These are phyloP conservation scores for Agonum fuliginosum DNA, from an alignment of 2,888 invertebrate genomes.

Conservation along the genomic window DNA sequence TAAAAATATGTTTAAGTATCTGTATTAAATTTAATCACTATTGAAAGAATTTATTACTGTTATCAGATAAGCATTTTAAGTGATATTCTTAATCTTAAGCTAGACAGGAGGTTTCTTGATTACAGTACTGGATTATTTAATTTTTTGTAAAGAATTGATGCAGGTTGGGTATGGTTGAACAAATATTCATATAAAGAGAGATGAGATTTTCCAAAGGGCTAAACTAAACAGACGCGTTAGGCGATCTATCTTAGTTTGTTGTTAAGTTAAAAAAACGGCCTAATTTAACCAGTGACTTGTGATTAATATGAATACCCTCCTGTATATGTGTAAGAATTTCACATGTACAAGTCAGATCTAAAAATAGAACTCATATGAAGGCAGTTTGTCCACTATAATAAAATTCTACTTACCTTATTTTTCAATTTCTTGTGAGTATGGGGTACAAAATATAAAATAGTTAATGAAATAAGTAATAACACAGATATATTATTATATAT, in stretches of 20 bases:
- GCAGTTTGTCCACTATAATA: conserved; percentile 44
- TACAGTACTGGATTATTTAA: too few species aligned
- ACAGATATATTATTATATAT: conserved; percentile 53
- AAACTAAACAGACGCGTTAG: too few species aligned
- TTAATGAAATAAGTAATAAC: conserved; percentile 31
- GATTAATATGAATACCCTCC: conserved; percentile 53
- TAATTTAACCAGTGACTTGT: conserved; percentile 50
- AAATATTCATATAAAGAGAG: neutral
- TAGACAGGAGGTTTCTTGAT: neutral
- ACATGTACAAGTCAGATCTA: conserved; percentile 54
- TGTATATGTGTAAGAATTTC: conserved; percentile 37
- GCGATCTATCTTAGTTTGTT: conserved; percentile 1
- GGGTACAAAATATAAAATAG: conserved; percentile 56
- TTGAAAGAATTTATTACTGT: neutral
- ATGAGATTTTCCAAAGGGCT: too few species aligned
- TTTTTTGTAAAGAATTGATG: neutral
- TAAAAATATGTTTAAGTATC: neutral
- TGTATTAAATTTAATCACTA: neutral
- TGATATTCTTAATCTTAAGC: conserved; percentile 1
- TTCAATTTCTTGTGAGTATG: conserved; percentile 46
- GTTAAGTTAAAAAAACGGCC: conserved; percentile 43
- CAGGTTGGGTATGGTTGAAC: neutral
- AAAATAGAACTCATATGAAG: conserved; percentile 45
- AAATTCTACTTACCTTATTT: conserved; percentile 45
- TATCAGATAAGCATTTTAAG: neutral